Percentiles rank a stretch among this genome's conserved stretches.
Evolutionary conservation across 1,140 invertebrate genomes (phyloP).

Genomic region (Nylanderia fulva): DNA sequence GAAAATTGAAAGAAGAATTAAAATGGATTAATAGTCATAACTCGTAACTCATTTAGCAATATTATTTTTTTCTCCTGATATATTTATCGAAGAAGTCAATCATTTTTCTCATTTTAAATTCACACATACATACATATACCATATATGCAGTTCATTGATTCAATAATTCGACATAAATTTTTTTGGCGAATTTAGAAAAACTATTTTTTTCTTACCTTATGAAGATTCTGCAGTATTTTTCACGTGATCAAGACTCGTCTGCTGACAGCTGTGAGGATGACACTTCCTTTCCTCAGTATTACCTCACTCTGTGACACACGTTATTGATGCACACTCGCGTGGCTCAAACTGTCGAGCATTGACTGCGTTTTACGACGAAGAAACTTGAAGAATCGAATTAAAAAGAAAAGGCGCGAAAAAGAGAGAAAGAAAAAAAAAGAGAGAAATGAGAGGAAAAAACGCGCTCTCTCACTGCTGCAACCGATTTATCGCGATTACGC

Average conservation of each 20-base stretch:
- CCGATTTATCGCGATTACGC: conserved; percentile 36
- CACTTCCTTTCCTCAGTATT: conserved; percentile 34
- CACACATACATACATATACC: too few relatives aligned
- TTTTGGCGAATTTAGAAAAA: neutral
- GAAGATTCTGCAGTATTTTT: conserved; percentile 1
- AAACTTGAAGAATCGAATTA: conserved; percentile 12
- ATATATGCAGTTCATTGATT: too few relatives aligned
- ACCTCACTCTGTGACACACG: conserved; percentile 1
- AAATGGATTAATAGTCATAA: neutral
- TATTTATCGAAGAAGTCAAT: neutral
- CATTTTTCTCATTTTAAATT: neutral
- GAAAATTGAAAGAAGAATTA: neutral
- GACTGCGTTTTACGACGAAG: conserved; percentile 13
- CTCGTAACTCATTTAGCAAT: neutral
- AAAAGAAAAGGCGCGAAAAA: neutral
- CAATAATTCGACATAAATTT: neutral
- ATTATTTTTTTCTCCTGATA: neutral
- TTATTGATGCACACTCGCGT: conserved; percentile 40
- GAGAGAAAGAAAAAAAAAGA: neutral
- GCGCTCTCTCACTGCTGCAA: neutral
- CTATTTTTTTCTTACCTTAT: conserved; percentile 1
- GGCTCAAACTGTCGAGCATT: neutral
- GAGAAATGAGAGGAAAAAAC: neutral
- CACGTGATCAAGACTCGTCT: conserved; percentile 29
- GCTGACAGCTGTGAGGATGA: neutral